Evolutionary conservation across 2,113 vertebrate species (phyloP).

Genomic region (Gila orcuttii): DNA sequence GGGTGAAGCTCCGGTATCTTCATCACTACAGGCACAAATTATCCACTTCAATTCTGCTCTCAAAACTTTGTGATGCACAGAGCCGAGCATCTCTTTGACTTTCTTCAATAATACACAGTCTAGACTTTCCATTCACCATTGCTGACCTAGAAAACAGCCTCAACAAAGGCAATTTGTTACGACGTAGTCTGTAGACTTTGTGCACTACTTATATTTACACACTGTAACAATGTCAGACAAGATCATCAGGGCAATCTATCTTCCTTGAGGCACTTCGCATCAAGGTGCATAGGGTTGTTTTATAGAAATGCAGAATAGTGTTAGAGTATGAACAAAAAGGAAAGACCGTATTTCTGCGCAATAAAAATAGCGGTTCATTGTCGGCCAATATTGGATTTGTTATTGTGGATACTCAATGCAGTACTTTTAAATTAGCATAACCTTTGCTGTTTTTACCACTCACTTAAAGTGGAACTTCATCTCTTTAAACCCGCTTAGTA

Average conservation of each 20-base stretch:
- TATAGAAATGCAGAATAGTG: not conserved
- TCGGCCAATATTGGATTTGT: no score
- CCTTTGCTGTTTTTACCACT: no score
- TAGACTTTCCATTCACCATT: not conserved
- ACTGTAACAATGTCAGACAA: not conserved
- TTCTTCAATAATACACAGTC: not conserved
- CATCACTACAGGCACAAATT: not conserved
- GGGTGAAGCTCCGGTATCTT: not conserved
- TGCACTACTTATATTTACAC: not conserved
- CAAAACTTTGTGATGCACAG: not conserved
- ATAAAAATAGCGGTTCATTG: not conserved
- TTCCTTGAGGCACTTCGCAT: not conserved
- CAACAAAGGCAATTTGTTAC: not conserved
- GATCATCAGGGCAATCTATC: conserved; percentile 16
- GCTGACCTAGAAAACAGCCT: conserved; percentile 25
- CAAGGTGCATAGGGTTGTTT: not conserved
- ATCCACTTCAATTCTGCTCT: not conserved
- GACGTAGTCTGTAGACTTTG: conserved; percentile 7
- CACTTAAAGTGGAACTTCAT: no score
- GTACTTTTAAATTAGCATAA: no score
- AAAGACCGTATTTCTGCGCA: not conserved
- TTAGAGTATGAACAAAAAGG: not conserved
- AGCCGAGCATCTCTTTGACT: not conserved
- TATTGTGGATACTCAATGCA: no score
- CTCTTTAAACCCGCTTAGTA: no score